Evolutionary conservation across 1,140 invertebrate genomes (phyloP), one percentile per base, ranked within the genome.

Genomic region (Leucophenga varia): DNA sequence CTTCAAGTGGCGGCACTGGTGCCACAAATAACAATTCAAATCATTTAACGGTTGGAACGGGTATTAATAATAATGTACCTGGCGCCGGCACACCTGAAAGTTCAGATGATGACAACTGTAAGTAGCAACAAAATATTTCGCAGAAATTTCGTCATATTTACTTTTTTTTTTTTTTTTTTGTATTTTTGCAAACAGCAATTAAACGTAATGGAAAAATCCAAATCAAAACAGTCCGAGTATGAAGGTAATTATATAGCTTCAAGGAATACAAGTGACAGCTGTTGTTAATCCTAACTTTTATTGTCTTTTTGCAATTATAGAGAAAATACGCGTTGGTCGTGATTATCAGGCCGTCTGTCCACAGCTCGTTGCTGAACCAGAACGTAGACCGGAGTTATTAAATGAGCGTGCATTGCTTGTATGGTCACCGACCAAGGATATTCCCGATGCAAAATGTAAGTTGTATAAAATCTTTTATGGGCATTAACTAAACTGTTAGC

Each of bases 331-430:
- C 61, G 92, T 97, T 61, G 95, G 94, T 21, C 81, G 88, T 60
- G 93, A 96, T 76, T 97, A 90, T 76, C 95, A 97, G 79, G 93
- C 93, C 13, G 82, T 88, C 47, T 89, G 95, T 67, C 93, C 93
- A 42, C 86, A 90, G 57, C 79, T 89, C 30, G 80, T 84, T 53
- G 79, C 82, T 21, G 77, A 83, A 46, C 76, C 77, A 47, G 79
- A 83, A 52, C 69, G 85, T 14, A 84, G 79, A 64, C 82, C 82
- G 19, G 82, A 83, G 59, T 68, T 77, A 54, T 76, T 80, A 48
- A 84, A 86, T 37, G 94, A 97, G 57, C 84, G 90, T 79, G 94
- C 95, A 1, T 79, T 97, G 42, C 78, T 97, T 20, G 93, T 98
- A 16, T 98, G 95, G 95, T 93, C 93, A 34, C 95, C 95, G 19